These are phyloP conservation scores for Sylvia atricapilla DNA, from an alignment of 2,113 vertebrate species.

Conservation along the genomic window DNA sequence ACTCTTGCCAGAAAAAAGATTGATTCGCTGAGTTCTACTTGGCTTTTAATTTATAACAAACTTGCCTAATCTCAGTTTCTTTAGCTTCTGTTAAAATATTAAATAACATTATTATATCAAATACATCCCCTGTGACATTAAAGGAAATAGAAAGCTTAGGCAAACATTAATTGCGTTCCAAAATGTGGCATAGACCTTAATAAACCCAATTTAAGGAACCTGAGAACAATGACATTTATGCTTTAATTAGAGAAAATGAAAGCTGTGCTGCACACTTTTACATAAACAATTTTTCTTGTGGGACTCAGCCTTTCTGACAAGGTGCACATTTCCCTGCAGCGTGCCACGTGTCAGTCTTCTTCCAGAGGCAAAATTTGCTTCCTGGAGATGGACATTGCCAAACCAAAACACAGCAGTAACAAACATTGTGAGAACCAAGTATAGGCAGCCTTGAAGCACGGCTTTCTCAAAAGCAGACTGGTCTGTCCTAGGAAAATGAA, in stretches of 20 bases:
- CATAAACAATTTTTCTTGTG: background rate
- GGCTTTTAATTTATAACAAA: slow-evolving; percentile 42
- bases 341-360: background rate
- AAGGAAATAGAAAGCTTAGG: slow-evolving; percentile 7
- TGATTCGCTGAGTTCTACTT: slow-evolving; percentile 2
- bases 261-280: background rate
- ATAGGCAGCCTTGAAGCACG: background rate
- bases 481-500: background rate
- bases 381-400: background rate
- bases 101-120: slow-evolving; percentile 6
- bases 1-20: background rate
- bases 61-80: background rate
- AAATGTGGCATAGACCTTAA: background rate
- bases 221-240: background rate
- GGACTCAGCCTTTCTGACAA: background rate
- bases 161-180: background rate
- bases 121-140: slow-evolving; percentile 14
- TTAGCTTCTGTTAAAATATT: slow-evolving; percentile 32
- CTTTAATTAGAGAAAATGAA: slow-evolving; percentile 40
- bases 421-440: background rate
- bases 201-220: slow-evolving; percentile 13
- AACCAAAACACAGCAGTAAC: background rate
- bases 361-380: background rate
- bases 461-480: background rate
- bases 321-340: background rate